Base-by-base conservation (phyloP, 1,140 invertebrate species). In the Dendrolimus kikuchii region DNA sequence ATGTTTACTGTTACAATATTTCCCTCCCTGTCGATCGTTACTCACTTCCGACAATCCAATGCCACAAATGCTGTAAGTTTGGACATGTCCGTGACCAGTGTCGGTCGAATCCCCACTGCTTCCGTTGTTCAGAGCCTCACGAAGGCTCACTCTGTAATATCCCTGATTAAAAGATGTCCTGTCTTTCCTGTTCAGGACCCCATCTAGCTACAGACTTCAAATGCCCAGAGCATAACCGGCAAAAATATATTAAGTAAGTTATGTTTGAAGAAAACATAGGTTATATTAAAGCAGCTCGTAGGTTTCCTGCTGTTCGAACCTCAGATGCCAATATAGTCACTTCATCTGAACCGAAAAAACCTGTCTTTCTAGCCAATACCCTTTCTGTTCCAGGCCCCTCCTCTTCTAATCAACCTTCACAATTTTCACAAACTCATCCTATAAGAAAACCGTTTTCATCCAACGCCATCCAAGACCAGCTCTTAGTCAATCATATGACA, bases 1-100 rank as follows among this genome's bases (percentile, higher is more conserved):
- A 9, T 37, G 36, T n/a, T n/a, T n/a, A n/a, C n/a, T 57, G 7
- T 57, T 46, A 9, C 38, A 8, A 5, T n/a, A n/a, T n/a, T 51
- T 38, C 38, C 44, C 46, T 53, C 23, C 6, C 36, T 10, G 50
- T 58, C 4, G 39, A 48, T 8, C 8, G 9, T 6, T 58, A 58
- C 23, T 2, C 9, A 5, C 49, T 40, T 7, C 47, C 50, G 5
- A 52, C 50, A 10, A 53, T 58, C 5, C 56, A 53, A 43, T 58
- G 42, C 40, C 23, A 44, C 36, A 49, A 49, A 7, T 59, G 57
- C 44, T 59, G 51, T 37, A 37, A 42, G 6, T 59, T 50, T 48
- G 57, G 57, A 2, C 57, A 59, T 38, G 43, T 44, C 0, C 39
- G 46, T 8, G 10, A 38, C 10, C 46, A 53, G 38, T 53, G 57